Base-by-base conservation (phyloP, 2,888 invertebrate species). In the Prosapia bicincta region DNA sequence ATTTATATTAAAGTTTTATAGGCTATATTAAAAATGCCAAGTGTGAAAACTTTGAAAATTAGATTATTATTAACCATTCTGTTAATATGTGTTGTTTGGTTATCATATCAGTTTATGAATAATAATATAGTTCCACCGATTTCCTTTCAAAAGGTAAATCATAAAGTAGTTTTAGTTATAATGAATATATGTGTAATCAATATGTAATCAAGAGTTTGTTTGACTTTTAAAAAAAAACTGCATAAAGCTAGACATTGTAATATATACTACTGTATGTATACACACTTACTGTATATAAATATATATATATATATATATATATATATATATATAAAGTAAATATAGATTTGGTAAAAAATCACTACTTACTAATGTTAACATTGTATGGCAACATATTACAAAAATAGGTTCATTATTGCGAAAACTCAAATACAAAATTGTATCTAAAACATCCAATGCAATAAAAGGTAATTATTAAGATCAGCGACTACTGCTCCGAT, bases 81-180 rank as follows among this genome's bases (percentile, higher is more conserved):
- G 6, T 54, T 54, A 13, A 2, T 54, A 20, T 20, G 54, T 9
- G 20, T 54, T 20, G 20, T 72, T 20, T 72, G 72, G 72, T 67
- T 72, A 13, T 67, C 72, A 25, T 72, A 72, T 25, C 72, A 72
- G 38, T 72, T 66, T 24, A 72, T 72, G 72, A 67, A 72, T n/a
- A 72, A n/a, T n/a, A n/a, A 67, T 25, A 25, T 28, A n/a, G 24
- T 72, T 66, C 67, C 38, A 25, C 72, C 66, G 7, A n/a, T 38
- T 24, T 30, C 54, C 28, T 5, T 54, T 3, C 32, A 72, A 24
- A 67, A 67, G 72, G 72, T 72, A 67, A 72, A 30, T 71, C 15
- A 26, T n/a, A 26, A 24, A 66, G 9, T 26, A 2, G 10, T 2
- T 66, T 66, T 6, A 65, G 24, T 24, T 65, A 24, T 28, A 28